A percentile compares a stretch with the other conserved stretches of the same genome.
Conservation (phyloP, 2,797 vertebrate species). For the Peromyscus attwateri region DNA sequence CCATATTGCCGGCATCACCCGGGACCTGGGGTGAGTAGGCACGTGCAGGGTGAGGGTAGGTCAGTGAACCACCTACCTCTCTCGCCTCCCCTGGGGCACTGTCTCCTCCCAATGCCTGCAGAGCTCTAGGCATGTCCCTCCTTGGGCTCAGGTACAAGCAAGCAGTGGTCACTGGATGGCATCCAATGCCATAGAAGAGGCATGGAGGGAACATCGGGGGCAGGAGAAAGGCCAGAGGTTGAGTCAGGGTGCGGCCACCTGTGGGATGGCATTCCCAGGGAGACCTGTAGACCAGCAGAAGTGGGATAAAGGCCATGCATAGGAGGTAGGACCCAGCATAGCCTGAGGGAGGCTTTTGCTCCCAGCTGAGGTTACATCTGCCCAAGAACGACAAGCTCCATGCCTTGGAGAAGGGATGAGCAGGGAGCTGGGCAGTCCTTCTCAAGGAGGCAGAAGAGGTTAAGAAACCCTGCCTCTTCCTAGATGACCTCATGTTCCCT, state of each 20-base stretch:
- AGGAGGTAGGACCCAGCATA: neutral
- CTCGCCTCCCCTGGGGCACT: rapidly evolving
- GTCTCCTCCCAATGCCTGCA: neutral
- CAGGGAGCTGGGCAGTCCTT: neutral
- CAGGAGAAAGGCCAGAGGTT: neutral
- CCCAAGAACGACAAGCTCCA: neutral
- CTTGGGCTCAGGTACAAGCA: neutral
- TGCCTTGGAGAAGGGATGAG: neutral
- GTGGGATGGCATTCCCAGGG: neutral
- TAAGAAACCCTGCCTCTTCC: conserved; percentile 1
- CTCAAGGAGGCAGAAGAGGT: neutral
- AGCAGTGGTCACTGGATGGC: neutral
- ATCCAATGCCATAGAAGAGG: neutral
- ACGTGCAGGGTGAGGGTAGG: neutral
- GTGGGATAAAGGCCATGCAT: neutral
- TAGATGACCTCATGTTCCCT: conserved; percentile 62
- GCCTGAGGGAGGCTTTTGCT: neutral
- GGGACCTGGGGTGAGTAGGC: conserved; percentile 56
- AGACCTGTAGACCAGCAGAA: neutral
- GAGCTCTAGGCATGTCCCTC: neutral
- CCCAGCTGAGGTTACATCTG: neutral
- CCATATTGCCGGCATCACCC: conserved; percentile 81
- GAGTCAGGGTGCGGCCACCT: neutral
- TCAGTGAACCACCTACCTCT: neutral
- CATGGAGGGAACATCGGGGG: neutral